These are phyloP conservation scores for Oncorhynchus gorbuscha DNA, from an alignment of 2,113 vertebrate species.

Conservation along the genomic window DNA sequence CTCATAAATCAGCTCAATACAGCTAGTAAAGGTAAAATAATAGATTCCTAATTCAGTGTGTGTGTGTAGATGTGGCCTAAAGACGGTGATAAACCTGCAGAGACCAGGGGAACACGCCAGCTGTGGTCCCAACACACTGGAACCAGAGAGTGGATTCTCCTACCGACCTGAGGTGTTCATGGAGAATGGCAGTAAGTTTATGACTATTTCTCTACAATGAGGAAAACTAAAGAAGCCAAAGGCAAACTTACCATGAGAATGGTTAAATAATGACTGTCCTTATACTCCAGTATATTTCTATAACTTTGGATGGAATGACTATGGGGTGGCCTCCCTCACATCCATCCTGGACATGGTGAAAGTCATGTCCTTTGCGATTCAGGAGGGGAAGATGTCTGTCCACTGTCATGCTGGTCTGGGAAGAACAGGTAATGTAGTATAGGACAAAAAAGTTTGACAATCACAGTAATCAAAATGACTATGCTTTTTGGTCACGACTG, in stretches of 20 bases:
- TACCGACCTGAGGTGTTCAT: constrained; percentile 91
- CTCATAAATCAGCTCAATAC: not conserved
- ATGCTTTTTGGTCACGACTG: not conserved
- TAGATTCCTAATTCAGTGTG: no score
- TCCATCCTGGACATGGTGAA: constrained; percentile 90
- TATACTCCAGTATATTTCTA: constrained; percentile 91
- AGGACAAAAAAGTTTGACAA: not conserved
- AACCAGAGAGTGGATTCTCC: constrained; percentile 88
- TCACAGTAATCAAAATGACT: not conserved
- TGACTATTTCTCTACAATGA: not conserved
- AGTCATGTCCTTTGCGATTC: constrained; percentile 89
- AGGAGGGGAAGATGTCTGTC: constrained; percentile 89
- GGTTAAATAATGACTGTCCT: not conserved
- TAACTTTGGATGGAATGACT: constrained; percentile 94
- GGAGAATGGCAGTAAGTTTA: constrained; percentile 87
- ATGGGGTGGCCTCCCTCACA: constrained; percentile 87
- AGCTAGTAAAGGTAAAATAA: not conserved
- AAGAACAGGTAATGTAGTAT: constrained; percentile 81
- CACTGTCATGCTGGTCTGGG: constrained; percentile 94
- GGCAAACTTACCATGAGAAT: not conserved
- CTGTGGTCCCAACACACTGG: constrained; percentile 85
- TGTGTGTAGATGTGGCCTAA: constrained; percentile 79
- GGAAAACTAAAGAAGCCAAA: not conserved
- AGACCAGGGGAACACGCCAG: constrained; percentile 89
- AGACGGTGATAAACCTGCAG: constrained; percentile 95